Conservation (phyloP, 2,113 vertebrate species). For the Aspiorhynchus laticeps region DNA sequence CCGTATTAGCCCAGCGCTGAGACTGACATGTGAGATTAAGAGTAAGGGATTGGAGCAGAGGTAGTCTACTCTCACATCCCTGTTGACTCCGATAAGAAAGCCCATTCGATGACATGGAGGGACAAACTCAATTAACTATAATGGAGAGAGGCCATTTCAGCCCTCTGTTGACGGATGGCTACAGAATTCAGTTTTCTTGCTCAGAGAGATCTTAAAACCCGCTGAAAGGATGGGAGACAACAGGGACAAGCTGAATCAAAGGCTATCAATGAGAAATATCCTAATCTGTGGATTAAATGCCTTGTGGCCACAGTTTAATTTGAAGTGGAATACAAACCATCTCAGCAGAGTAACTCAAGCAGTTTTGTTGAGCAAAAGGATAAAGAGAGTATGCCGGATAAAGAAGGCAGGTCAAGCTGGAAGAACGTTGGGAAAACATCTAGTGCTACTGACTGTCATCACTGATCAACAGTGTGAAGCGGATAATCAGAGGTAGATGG, state of each 20-base stretch:
- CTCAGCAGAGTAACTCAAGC: constrained; percentile 22
- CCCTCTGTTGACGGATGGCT: constrained; percentile 56
- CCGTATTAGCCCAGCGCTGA: constrained; percentile 24
- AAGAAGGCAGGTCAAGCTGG: constrained; percentile 24
- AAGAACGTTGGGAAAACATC: not conserved
- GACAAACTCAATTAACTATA: constrained; percentile 70
- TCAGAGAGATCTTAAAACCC: constrained; percentile 55
- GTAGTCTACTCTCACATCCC: constrained; percentile 56
- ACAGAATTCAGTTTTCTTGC: constrained; percentile 64
- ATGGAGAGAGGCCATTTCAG: constrained; percentile 63
- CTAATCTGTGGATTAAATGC: constrained; percentile 63
- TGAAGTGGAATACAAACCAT: constrained; percentile 48
- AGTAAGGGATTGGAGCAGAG: constrained; percentile 51
- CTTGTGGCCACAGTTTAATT: constrained; percentile 56
- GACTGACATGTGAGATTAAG: constrained; percentile 64
- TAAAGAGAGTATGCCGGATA: constrained; percentile 29
- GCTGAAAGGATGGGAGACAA: constrained; percentile 53
- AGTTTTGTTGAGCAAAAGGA: not conserved
- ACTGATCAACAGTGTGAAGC: constrained; percentile 7
- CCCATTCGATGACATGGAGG: constrained; percentile 64
- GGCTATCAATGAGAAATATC: constrained; percentile 60
- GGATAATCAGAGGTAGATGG: not conserved
- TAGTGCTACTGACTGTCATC: not conserved
- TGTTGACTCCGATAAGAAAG: constrained; percentile 63
- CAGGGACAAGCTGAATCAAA: constrained; percentile 59